phyloP scores from a whole-genome alignment of 2,888 invertebrate species.

The Abscondita cerata region DNA sequence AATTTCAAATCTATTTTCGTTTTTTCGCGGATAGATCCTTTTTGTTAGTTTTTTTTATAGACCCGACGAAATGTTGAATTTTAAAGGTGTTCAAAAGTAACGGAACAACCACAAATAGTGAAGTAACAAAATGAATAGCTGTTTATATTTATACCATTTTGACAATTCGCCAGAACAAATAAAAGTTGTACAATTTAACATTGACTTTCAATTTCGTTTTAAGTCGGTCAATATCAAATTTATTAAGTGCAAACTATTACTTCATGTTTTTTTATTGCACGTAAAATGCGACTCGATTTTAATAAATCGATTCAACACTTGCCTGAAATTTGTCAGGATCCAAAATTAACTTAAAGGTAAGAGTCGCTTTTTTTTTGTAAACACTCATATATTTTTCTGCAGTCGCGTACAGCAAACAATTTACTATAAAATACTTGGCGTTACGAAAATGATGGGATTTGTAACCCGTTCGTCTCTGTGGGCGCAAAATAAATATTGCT shows the following conservation, averaged over 20 bases:
- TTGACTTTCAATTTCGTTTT: conserved; percentile 9
- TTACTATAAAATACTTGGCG: background rate
- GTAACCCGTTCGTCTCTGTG: background rate
- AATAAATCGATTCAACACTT: background rate
- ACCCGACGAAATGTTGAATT: too few species aligned
- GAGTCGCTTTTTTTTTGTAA: background rate
- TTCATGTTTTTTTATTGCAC: background rate
- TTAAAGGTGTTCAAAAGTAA: too few species aligned
- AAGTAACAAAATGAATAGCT: too few species aligned
- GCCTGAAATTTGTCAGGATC: background rate
- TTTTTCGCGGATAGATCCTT: too few species aligned
- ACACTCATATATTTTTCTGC: background rate
- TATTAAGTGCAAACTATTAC: background rate
- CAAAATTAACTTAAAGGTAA: background rate
- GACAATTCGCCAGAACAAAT: conserved; percentile 3
- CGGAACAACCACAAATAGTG: too few species aligned
- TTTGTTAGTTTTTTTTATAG: too few species aligned
- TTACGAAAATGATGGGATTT: background rate
- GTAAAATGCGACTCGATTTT: background rate
- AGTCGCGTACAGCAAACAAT: background rate
- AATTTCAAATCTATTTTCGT: too few species aligned
- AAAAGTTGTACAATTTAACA: background rate
- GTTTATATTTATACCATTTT: background rate
- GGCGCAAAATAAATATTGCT: conserved; percentile 8
- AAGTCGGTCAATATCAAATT: conserved; percentile 6